Conservation (phyloP, 2,113 vertebrate genomes). For the Austrofundulus limnaeus region DNA sequence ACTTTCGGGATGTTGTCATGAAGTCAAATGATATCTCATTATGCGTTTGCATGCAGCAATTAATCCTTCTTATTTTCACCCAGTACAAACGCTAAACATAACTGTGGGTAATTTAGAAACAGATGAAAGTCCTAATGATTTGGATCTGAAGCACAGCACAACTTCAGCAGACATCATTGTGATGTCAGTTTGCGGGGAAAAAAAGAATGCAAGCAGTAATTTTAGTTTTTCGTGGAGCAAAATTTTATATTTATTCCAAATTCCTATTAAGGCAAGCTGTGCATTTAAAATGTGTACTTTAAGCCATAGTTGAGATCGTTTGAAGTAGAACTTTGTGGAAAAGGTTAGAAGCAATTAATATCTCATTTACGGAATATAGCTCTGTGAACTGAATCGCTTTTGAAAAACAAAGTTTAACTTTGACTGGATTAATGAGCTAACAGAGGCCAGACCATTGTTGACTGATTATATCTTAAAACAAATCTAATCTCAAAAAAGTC, state of each 20-base stretch:
- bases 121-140: constrained; percentile 23
- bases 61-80: constrained; percentile 31
- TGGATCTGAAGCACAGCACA: constrained; percentile 9
- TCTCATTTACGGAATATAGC: too few relatives aligned
- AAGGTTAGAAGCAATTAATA: too few relatives aligned
- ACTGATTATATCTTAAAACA: too few relatives aligned
- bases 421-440: too few relatives aligned
- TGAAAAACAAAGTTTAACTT: too few relatives aligned
- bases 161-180: not conserved
- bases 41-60: constrained; percentile 42
- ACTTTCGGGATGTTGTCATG: constrained; percentile 29
- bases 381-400: too few relatives aligned
- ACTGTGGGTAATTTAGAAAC: constrained; percentile 25
- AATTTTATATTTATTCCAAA: not conserved
- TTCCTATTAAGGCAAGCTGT: not conserved
- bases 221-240: not conserved
- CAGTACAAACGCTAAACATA: constrained; percentile 20
- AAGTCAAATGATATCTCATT: constrained; percentile 30
- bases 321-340: too few relatives aligned
- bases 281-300: not conserved
- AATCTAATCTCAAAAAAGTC: too few relatives aligned
- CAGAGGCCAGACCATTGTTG: too few relatives aligned
- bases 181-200: constrained; percentile 11
- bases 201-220: not conserved
- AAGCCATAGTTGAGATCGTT: too few relatives aligned